Evolutionary conservation across 2,113 vertebrate genomes (phyloP).

Genomic region (Condylura cristata): DNA sequence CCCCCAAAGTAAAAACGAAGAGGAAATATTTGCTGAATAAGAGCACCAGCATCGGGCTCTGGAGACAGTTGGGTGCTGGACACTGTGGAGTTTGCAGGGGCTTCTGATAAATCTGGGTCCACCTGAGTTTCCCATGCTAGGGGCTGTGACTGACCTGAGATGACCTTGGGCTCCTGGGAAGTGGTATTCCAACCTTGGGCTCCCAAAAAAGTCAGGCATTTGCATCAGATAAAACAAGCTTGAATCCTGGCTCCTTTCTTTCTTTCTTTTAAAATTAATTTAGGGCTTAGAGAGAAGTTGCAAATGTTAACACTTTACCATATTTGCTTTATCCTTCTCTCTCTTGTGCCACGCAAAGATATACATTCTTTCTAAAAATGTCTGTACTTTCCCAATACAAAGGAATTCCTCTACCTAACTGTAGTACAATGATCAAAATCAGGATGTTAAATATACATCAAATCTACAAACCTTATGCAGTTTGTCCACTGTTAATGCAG

Average conservation of each 20-base stretch:
- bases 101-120: no score
- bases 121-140: background rate
- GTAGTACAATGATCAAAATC: no score
- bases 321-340: background rate
- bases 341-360: fast-evolving
- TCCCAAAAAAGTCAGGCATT: background rate
- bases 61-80: background rate
- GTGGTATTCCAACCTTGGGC: background rate
- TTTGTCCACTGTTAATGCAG: background rate
- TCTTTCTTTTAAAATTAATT: background rate
- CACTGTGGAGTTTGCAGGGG: background rate
- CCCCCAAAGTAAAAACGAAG: background rate
- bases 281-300: background rate
- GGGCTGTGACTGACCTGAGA: background rate
- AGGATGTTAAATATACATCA: background rate
- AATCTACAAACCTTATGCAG: background rate
- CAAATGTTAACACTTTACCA: background rate
- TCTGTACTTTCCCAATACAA: background rate
- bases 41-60: background rate
- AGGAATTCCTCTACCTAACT: background rate
- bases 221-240: background rate
- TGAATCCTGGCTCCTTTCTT: background rate
- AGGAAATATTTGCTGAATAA: background rate
- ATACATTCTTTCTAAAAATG: background rate
- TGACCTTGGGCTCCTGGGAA: background rate